These are phyloP conservation scores for Huso huso DNA, from an alignment of 2,797 vertebrate species.

Conservation along the genomic window DNA sequence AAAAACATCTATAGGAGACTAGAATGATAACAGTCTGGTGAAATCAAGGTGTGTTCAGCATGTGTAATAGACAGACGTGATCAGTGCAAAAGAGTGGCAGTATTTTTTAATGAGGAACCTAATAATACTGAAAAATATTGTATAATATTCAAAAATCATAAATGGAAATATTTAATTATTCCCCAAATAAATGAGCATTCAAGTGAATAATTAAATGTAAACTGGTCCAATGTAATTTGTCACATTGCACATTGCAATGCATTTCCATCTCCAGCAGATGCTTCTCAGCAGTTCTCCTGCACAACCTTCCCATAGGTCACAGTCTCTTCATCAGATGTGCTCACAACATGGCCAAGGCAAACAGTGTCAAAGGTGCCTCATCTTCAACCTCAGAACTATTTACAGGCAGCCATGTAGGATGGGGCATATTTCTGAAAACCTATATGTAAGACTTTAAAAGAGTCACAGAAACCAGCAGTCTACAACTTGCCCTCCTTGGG, in stretches of 20 bases:
- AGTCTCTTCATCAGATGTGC: slow-evolving; percentile 46
- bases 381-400: slow-evolving; percentile 32
- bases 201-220: slow-evolving; percentile 69
- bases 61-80: too few species aligned
- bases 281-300: slow-evolving; percentile 59
- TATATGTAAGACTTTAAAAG: neutral
- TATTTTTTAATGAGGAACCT: too few species aligned
- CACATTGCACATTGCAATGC: slow-evolving; percentile 61
- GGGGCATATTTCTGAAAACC: slow-evolving; percentile 9
- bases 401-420: slow-evolving; percentile 10
- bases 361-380: slow-evolving; percentile 24
- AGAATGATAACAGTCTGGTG: too few species aligned
- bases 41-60: too few species aligned
- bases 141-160: too few species aligned
- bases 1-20: too few species aligned
- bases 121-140: too few species aligned
- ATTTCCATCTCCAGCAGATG: slow-evolving; percentile 60
- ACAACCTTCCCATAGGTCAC: slow-evolving; percentile 60
- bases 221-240: slow-evolving; percentile 62
- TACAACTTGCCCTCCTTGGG: too few species aligned
- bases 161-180: slow-evolving; percentile 14
- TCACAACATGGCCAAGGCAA: slow-evolving; percentile 50
- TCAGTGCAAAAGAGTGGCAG: too few species aligned
- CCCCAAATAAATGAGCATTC: slow-evolving; percentile 43
- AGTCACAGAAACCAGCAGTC: too few species aligned